Conservation (phyloP, 2,797 vertebrate species). For the Anomalospiza imberbis region DNA sequence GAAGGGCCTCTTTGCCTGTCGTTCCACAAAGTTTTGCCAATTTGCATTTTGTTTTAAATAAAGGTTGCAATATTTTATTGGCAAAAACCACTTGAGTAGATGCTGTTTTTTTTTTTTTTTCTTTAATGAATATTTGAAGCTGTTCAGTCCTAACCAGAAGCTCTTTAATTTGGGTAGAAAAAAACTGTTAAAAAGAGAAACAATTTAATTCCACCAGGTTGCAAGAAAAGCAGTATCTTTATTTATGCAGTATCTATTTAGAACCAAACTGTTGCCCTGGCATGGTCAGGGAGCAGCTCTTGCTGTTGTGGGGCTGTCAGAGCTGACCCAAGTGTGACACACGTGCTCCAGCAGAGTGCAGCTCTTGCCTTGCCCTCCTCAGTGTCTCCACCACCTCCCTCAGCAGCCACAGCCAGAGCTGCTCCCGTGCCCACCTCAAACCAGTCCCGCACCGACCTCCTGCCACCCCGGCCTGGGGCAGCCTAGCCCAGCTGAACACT, state of each 20-base stretch:
- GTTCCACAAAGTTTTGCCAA: slow-evolving; percentile 75
- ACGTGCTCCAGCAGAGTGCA: rapidly evolving
- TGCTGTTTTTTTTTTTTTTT: neutral
- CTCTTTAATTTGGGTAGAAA: neutral
- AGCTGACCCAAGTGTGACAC: neutral
- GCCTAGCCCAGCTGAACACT: neutral
- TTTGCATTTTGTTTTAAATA: slow-evolving; percentile 80
- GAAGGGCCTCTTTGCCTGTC: slow-evolving; percentile 69
- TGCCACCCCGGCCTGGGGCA: neutral
- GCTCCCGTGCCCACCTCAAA: rapidly evolving
- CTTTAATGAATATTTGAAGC: neutral
- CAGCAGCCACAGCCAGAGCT: neutral
- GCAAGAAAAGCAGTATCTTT: neutral
- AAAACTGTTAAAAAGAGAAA: neutral
- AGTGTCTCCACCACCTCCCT: neutral
- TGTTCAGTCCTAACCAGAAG: neutral
- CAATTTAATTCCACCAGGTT: neutral
- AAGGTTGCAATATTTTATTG: slow-evolving; percentile 83
- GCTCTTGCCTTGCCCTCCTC: neutral
- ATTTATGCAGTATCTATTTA: neutral
- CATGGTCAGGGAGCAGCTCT: neutral
- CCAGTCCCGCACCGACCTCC: neutral
- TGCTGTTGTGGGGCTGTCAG: neutral
- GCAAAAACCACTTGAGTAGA: slow-evolving; percentile 49
- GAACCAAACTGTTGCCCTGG: neutral